A percentile compares a stretch with the other conserved stretches of the same genome.
phyloP scores from a whole-genome alignment of 2,888 invertebrate species.

The Minunthozetes semirufus region DNA sequence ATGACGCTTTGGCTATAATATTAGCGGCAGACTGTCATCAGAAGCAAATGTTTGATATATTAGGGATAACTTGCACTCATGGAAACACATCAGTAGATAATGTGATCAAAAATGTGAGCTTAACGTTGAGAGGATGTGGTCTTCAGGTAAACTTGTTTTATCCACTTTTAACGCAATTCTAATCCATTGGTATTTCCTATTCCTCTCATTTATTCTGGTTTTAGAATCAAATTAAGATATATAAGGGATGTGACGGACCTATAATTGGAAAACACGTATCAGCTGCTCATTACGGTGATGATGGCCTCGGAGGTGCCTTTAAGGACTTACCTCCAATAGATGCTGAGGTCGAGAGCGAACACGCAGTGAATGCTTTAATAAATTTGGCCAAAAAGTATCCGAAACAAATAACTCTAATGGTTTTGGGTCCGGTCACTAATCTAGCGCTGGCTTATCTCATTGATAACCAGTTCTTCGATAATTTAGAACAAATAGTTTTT shows the following conservation, averaged over 20 bases:
- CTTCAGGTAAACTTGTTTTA: conserved; percentile 12
- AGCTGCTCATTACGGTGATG: conserved; percentile 41
- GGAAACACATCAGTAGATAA: conserved; percentile 67
- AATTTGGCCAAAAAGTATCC: conserved; percentile 41
- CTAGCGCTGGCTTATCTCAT: conserved; percentile 49
- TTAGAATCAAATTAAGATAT: conserved; percentile 10
- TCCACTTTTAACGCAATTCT: too few relatives aligned
- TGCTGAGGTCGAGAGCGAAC: conserved; percentile 39
- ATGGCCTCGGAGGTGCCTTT: conserved; percentile 42
- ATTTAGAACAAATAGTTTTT: conserved; percentile 38
- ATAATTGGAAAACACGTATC: conserved; percentile 45
- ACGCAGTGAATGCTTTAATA: conserved; percentile 44
- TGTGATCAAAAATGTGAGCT: conserved; percentile 61
- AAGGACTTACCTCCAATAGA: conserved; percentile 42
- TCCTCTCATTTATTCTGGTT: not conserved
- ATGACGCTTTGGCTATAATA: conserved; percentile 48
- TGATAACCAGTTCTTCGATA: conserved; percentile 47
- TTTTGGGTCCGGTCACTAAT: conserved; percentile 51
- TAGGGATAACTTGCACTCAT: conserved; percentile 65
- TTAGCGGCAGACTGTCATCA: conserved; percentile 44
- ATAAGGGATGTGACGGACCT: conserved; percentile 29
- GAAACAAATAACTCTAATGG: conserved; percentile 45
- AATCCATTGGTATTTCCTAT: too few relatives aligned
- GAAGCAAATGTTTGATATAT: conserved; percentile 50
- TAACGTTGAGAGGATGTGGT: conserved; percentile 38